A percentile compares a stretch with the other conserved stretches of the same genome.
These are phyloP conservation scores for Urosaurus nigricauda DNA, from an alignment of 2,797 vertebrate genomes.

Conservation along the genomic window DNA sequence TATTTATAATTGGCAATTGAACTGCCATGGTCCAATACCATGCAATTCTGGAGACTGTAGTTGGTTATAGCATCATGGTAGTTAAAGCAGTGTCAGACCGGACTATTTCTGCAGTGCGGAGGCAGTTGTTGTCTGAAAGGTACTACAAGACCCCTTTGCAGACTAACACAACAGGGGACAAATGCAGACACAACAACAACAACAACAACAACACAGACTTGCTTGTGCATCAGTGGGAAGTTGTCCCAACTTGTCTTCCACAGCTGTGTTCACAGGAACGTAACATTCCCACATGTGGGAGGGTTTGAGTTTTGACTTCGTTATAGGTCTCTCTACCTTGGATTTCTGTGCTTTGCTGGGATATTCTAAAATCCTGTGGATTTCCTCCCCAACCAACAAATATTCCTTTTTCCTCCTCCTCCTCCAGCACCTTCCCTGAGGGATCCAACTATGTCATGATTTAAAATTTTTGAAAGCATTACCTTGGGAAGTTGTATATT, in stretches of 20 bases:
- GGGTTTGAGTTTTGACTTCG: too few relatives aligned
- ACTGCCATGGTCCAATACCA: too few relatives aligned
- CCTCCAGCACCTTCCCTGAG: background rate
- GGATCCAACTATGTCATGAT: background rate
- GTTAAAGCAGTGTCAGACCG: too few relatives aligned
- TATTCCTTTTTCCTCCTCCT: background rate
- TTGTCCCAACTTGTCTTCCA: background rate
- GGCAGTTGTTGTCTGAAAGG: too few relatives aligned
- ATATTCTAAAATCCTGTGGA: background rate
- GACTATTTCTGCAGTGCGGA: too few relatives aligned
- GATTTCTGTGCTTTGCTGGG: background rate
- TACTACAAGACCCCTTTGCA: too few relatives aligned
- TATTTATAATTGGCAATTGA: too few relatives aligned
- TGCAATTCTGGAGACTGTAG: too few relatives aligned
- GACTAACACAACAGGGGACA: background rate
- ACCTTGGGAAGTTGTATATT: background rate
- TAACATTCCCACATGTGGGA: background rate
- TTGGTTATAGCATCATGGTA: too few relatives aligned
- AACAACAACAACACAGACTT: background rate
- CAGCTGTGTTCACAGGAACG: background rate
- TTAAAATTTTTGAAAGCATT: background rate
- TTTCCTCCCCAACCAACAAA: too few relatives aligned
- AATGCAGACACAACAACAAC: background rate
- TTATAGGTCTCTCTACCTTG: background rate
- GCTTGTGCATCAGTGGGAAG: too few relatives aligned